Base-by-base conservation (phyloP, 2,888 invertebrate genomes). In the Caenorhabditis panamensis region DNA sequence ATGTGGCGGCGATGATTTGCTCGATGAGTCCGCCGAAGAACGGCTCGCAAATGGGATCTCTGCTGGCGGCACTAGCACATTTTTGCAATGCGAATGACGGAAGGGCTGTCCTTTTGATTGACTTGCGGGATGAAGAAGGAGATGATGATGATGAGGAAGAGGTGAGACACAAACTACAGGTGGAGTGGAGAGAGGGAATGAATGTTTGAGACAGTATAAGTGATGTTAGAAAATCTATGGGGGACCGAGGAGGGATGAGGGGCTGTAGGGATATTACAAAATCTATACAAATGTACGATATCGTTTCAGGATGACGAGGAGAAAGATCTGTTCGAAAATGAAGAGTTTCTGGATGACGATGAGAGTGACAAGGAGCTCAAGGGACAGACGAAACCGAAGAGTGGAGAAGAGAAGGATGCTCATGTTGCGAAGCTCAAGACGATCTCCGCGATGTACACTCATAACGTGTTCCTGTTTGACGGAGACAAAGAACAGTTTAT, bases 1-100 rank as follows among this genome's bases (percentile, higher is more conserved):
- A 80, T 6, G 64, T 76, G 3, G 80, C 80, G 2, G 80, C 80
- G 5, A 75, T 80, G 13, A 54, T 80, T 18, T 63, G 68, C 31
- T 64, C 68, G 16, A 18, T 54, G 13, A 56, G 53, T 16, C 6
- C 54, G 16, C 49, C 63, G 9, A 13, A 22, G n/a, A 66, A 44
- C 13, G 31, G 62, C 26, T 54, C 75, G 20, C 53, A 72, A 41
- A 37, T 81, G 36, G 81, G 72, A 28, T 59, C 69, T 26, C 36
- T 81, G 28, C 41, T 81, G 11, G 81, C 81, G 5, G 54, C 72
- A 18, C 49, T 81, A 20, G 67, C 76, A 18, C 49, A 71, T 9
- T 81, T 76, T 62, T 76, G 76, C 47, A 26, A 56, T 20, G 49
- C 53, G 20, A 68, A 62, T 49, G 66, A 76, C 44, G 66, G 68